A percentile compares a stretch with the other conserved stretches of the same genome.
These are phyloP conservation scores for Heterodera schachtii DNA, from an alignment of 1,140 invertebrate genomes.

Conservation along the genomic window DNA sequence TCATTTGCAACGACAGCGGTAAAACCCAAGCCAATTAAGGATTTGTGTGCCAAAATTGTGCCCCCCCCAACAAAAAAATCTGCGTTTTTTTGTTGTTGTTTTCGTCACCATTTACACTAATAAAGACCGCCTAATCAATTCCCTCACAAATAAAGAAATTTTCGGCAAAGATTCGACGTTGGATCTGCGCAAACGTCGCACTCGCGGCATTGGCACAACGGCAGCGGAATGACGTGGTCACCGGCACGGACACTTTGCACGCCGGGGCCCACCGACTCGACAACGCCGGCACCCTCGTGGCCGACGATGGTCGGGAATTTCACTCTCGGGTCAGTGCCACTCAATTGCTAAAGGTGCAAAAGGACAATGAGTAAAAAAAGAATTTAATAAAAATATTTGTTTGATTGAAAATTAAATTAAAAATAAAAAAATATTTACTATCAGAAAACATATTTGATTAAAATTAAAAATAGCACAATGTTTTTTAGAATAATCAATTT, in stretches of 20 bases:
- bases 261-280: conserved; percentile 75
- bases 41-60: too few species aligned
- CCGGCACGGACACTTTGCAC: conserved; percentile 69
- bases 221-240: conserved; percentile 94
- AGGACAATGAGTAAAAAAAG: not conserved
- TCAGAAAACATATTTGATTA: too few species aligned
- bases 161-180: conserved; percentile 80
- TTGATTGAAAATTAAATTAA: not conserved
- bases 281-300: conserved; percentile 84
- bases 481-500: too few species aligned
- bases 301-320: conserved; percentile 80
- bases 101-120: too few species aligned
- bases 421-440: too few species aligned
- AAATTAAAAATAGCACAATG: too few species aligned
- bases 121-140: too few species aligned
- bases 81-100: too few species aligned
- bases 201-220: conserved; percentile 90
- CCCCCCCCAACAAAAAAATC: too few species aligned
- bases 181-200: conserved; percentile 91
- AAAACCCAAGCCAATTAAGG: too few species aligned
- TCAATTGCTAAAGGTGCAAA: not conserved
- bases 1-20: too few species aligned
- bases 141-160: not conserved
- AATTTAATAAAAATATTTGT: not conserved
- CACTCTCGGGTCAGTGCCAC: conserved; percentile 6